These are phyloP conservation scores for Hirundichthys speculiger DNA, from an alignment of 2,113 vertebrate genomes.

Conservation along the genomic window DNA sequence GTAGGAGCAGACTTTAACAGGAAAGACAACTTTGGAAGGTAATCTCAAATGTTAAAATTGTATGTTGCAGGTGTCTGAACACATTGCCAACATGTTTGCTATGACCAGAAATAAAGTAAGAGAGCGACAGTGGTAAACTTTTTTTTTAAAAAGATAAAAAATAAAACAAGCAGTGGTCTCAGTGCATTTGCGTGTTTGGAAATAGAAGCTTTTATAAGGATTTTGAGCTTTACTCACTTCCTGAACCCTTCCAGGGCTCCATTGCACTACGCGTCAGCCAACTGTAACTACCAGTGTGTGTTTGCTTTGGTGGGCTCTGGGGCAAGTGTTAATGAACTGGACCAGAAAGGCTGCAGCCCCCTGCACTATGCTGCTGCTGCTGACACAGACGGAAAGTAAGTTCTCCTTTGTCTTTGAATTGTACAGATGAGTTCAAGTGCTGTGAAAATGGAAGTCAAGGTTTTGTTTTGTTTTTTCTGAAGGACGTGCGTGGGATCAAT, in stretches of 20 bases:
- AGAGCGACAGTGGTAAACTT: neutral
- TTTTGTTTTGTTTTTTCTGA: too few species aligned
- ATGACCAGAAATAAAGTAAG: neutral
- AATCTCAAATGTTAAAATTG: neutral
- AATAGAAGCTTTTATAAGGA: too few species aligned
- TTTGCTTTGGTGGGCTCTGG: slow-evolving; percentile 98
- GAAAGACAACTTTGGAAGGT: slow-evolving; percentile 94
- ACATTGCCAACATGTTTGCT: too few species aligned
- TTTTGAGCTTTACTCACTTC: too few species aligned
- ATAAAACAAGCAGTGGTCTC: neutral
- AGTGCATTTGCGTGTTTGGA: too few species aligned
- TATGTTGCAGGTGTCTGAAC: neutral
- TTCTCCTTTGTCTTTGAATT: slow-evolving; percentile 16
- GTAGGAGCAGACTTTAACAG: slow-evolving; percentile 96
- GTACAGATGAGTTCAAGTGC: too few species aligned
- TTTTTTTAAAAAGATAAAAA: neutral
- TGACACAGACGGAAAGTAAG: slow-evolving; percentile 95
- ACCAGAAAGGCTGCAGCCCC: slow-evolving; percentile 93
- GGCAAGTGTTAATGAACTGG: slow-evolving; percentile 94
- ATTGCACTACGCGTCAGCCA: slow-evolving; percentile 96
- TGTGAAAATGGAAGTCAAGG: too few species aligned
- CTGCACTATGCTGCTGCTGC: slow-evolving; percentile 95
- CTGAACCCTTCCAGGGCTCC: slow-evolving; percentile 86
- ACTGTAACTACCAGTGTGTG: slow-evolving; percentile 98
- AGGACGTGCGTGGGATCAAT: too few species aligned